Base-by-base conservation (phyloP, 2,113 vertebrate genomes). In the Ceyx margarethae region DNA sequence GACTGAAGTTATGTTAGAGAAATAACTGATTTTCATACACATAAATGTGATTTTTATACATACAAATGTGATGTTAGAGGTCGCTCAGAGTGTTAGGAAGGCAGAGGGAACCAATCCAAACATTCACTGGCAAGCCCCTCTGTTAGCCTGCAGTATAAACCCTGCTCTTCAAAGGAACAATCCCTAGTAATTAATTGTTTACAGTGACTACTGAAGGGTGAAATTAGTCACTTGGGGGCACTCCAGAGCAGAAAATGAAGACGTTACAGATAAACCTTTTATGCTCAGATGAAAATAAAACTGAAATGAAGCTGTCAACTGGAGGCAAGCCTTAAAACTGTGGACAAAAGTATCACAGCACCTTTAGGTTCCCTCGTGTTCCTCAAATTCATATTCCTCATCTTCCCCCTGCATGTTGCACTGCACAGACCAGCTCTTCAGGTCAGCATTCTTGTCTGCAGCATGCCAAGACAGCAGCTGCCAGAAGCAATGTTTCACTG, bases 151-250 rank as follows among this genome's bases (percentile, higher is more conserved):
- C 71, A 45, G 50, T 42, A 28, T 8, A 48, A 88, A 86, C 14
- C 17, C 28, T 28, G 33, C 48, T 22, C 68, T 94, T 79, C 57
- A 54, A 65, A 84, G 80, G 16, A 17, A 50, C 33, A 42, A 84
- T 57, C 79, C 64, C 76, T 15, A n/a, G 15, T 48, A 75, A 35
- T 43, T 11, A 68, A n/a, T 42, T 50, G 61, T 81, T 82, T n/a
- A 68, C 53, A 29, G 4, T n/a, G 19, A 29, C n/a, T 61, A 42
- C n/a, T 50, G 42, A 62, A 42, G 64, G 62, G 51, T 37, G 15
- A 80, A 62, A 73, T 20, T 2, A 87, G 87, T 89, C 96, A 82
- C 91, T 42, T 80, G 96, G 60, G 95, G 96, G 92, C 95, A 94
- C 91, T 77, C 76, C 68, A 53, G 92, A 93, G 92, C 91, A 83